Evolutionary conservation across 2,888 invertebrate species (phyloP).

Genomic region (Amiota minor): DNA sequence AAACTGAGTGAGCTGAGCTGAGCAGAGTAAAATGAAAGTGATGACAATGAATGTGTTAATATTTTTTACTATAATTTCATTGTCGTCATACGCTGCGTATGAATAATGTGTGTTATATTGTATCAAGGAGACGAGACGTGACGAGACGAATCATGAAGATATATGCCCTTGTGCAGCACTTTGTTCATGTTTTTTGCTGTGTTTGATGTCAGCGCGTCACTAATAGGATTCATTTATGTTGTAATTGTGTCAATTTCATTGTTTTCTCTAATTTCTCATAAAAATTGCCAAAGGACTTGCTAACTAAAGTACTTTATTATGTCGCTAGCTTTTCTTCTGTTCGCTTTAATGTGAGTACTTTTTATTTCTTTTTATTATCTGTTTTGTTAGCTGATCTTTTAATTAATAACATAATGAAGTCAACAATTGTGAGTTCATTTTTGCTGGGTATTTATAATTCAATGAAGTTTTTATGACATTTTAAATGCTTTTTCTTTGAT

Average conservation of each 20-base stretch:
- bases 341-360: too few species aligned
- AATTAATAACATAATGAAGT: too few species aligned
- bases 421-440: too few species aligned
- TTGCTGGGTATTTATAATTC: too few species aligned
- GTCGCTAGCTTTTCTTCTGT: too few species aligned
- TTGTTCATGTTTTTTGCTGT: neutral
- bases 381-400: too few species aligned
- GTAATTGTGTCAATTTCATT: neutral
- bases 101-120: constrained; percentile 22
- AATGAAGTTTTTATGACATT: too few species aligned
- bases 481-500: too few species aligned
- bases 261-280: too few species aligned
- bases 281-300: too few species aligned
- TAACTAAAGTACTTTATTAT: too few species aligned
- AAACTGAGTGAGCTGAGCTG: neutral
- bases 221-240: constrained; percentile 12
- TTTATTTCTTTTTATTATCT: too few species aligned
- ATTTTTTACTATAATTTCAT: neutral
- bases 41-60: neutral
- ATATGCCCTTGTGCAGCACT: neutral
- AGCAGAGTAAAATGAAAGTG: neutral
- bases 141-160: neutral
- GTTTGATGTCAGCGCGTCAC: neutral
- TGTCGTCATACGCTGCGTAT: constrained; percentile 16
- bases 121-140: neutral